Evolutionary conservation across 2,113 vertebrate species (phyloP).

Genomic region (Ammodytes dubius): DNA sequence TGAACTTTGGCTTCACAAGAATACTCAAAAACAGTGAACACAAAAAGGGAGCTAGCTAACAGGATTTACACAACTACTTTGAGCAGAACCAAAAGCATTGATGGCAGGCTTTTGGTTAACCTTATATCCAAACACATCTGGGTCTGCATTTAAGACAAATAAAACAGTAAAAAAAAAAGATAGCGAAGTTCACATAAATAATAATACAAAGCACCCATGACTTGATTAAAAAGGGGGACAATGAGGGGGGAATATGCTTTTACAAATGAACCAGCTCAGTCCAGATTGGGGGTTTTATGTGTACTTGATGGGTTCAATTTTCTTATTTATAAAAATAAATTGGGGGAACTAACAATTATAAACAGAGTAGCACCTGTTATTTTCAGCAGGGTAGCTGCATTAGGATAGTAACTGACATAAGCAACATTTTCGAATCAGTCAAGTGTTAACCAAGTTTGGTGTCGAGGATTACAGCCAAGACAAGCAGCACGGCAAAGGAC

Average conservation of each 20-base stretch:
- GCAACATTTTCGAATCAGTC: conserved; percentile 63
- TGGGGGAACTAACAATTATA: conserved; percentile 45
- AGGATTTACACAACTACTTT: conserved; percentile 62
- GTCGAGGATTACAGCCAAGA: conserved; percentile 70
- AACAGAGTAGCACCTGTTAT: conserved; percentile 68
- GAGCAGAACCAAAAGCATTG: conserved; percentile 41
- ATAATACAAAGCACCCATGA: conserved; percentile 59
- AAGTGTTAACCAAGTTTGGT: conserved; percentile 75
- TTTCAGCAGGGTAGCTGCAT: conserved; percentile 58
- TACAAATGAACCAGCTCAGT: conserved; percentile 25
- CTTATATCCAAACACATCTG: conserved; percentile 46
- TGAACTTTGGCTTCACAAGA: conserved; percentile 69
- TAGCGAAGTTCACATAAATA: conserved; percentile 61
- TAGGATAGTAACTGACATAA: conserved; percentile 52
- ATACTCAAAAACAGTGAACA: conserved; percentile 48
- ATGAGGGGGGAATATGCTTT: conserved; percentile 15
- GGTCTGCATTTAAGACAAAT: conserved; percentile 70
- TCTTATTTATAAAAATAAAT: conserved; percentile 44
- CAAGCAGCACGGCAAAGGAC: conserved; percentile 76
- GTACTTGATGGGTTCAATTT: conserved; percentile 14
- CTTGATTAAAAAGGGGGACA: conserved; percentile 40
- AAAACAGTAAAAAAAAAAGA: conserved; percentile 40
- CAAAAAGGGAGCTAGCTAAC: conserved; percentile 64
- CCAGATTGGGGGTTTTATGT: background rate
- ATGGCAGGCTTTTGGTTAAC: conserved; percentile 24